Conservation (phyloP, 2,797 vertebrate genomes). For the Mionectes olivaceus region DNA sequence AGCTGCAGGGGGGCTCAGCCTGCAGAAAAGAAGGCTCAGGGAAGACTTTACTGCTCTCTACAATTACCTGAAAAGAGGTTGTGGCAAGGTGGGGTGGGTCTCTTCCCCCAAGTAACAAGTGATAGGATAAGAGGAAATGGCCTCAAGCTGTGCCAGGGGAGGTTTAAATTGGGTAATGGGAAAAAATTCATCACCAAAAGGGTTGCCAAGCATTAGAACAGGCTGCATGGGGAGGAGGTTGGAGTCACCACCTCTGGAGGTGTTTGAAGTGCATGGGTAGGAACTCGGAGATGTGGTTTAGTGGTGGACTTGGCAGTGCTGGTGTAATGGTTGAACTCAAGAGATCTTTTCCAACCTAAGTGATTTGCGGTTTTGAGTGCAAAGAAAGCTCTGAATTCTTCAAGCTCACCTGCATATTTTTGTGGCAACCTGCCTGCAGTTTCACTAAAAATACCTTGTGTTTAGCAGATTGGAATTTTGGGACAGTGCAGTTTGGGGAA, state of each 20-base stretch:
- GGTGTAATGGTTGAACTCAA: background rate
- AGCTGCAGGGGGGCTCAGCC: background rate
- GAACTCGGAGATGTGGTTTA: background rate
- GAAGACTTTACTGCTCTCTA: background rate
- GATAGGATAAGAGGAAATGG: background rate
- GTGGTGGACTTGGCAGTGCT: background rate
- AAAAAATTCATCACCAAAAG: background rate
- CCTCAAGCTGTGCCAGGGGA: background rate
- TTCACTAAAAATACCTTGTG: background rate
- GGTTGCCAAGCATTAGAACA: background rate
- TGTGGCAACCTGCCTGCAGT: background rate
- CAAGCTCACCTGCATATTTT: fast-evolving
- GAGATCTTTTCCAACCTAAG: background rate
- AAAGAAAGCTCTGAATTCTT: background rate
- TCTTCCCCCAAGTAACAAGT: background rate
- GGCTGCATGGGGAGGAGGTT: background rate
- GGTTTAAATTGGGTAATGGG: background rate
- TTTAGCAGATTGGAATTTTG: background rate
- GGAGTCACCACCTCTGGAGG: background rate
- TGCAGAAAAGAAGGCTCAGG: background rate
- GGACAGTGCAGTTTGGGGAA: background rate
- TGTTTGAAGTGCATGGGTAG: background rate
- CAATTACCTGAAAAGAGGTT: background rate
- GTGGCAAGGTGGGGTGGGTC: fast-evolving
- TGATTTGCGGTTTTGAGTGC: background rate